phyloP scores from a whole-genome alignment of 2,888 invertebrate species.

The Drosophila lutescens region DNA sequence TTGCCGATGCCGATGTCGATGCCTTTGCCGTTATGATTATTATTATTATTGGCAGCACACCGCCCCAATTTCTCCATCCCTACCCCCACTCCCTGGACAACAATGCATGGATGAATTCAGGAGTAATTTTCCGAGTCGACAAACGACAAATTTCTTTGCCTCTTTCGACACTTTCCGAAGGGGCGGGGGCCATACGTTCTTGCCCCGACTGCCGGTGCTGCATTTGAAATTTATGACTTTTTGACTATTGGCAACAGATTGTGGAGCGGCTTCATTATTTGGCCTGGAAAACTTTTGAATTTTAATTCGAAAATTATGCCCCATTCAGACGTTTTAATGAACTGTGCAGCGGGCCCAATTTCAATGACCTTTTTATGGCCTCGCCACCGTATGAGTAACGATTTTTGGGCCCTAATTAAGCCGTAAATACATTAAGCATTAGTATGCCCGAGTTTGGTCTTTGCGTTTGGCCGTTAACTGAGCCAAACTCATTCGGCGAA shows the following conservation, averaged over 20 bases:
- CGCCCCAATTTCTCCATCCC: not conserved
- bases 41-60: constrained; percentile 68
- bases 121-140: constrained; percentile 46
- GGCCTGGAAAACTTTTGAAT: constrained; percentile 73
- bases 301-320: constrained; percentile 76
- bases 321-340: constrained; percentile 68
- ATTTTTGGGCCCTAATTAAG: constrained; percentile 35
- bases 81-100: constrained; percentile 41
- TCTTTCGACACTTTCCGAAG: constrained; percentile 37
- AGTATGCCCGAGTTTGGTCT: not conserved
- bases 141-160: constrained; percentile 61
- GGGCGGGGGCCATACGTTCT: constrained; percentile 29
- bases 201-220: constrained; percentile 54
- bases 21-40: constrained; percentile 70
- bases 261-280: constrained; percentile 73
- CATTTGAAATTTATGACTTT: constrained; percentile 74
- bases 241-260: constrained; percentile 81
- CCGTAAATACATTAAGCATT: constrained; percentile 41
- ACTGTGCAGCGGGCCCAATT: constrained; percentile 50
- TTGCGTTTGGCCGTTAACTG: constrained; percentile 14
- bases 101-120: constrained; percentile 71
- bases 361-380: constrained; percentile 48
- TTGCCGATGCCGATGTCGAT: constrained; percentile 50
- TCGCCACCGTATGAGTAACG: constrained; percentile 48
- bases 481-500: not conserved